phyloP scores from a whole-genome alignment of 2,113 vertebrate species.

The Ceratotherium simum region DNA sequence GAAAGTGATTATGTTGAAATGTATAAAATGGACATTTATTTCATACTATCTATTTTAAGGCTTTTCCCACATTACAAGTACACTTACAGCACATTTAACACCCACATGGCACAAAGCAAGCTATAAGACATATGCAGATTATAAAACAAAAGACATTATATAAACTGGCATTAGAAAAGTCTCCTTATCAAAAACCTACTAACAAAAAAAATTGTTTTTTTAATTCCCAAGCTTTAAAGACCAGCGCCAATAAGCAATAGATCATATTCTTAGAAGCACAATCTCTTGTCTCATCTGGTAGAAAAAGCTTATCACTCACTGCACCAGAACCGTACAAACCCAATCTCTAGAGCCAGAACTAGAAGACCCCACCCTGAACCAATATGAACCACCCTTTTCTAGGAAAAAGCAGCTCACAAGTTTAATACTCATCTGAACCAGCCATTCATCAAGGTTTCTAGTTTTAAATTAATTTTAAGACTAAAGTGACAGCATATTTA shows the following conservation, averaged over 20 bases:
- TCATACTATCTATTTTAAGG: neutral
- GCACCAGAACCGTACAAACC: constrained; percentile 54
- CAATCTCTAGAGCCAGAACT: constrained; percentile 70
- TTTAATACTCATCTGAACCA: constrained; percentile 52
- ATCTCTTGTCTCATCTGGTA: constrained; percentile 73
- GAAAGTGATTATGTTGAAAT: neutral
- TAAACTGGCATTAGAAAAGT: neutral
- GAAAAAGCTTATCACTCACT: constrained; percentile 68
- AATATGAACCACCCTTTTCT: constrained; percentile 72
- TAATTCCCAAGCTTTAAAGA: constrained; percentile 18
- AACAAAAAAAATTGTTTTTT: neutral
- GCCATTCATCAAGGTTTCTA: constrained; percentile 26
- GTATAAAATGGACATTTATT: constrained; percentile 4
- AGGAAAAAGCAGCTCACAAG: constrained; percentile 35
- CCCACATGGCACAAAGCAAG: constrained; percentile 2
- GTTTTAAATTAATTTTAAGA: constrained; percentile 51
- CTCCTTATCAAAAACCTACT: neutral
- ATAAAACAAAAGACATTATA: neutral
- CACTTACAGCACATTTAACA: neutral
- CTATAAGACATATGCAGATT: neutral
- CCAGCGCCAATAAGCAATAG: constrained; percentile 31
- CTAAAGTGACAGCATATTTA: constrained; percentile 9
- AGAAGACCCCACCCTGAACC: constrained; percentile 62
- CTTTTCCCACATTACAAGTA: neutral
- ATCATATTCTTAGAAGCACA: constrained; percentile 54